Evolutionary conservation across 2,113 vertebrate species (phyloP).

Genomic region (Leiothrix lutea): DNA sequence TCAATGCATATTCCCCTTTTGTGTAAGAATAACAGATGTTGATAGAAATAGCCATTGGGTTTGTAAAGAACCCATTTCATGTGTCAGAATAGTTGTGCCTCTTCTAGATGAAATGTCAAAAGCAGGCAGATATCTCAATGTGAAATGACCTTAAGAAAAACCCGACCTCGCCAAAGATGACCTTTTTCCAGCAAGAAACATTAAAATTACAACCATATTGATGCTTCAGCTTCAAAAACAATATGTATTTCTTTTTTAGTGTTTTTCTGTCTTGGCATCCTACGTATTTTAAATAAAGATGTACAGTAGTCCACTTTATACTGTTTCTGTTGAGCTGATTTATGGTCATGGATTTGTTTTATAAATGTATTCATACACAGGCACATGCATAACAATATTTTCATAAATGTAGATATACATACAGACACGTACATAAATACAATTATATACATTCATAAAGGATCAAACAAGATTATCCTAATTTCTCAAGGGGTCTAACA

Average conservation of each 20-base stretch:
- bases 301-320: constrained; percentile 20
- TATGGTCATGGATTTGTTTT: constrained; percentile 39
- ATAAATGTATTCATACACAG: constrained; percentile 23
- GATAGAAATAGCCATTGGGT: constrained; percentile 76
- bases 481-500: constrained; percentile 59
- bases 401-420: constrained; percentile 43
- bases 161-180: constrained; percentile 72
- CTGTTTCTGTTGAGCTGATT: constrained; percentile 44
- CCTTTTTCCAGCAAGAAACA: constrained; percentile 74
- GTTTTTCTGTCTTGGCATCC: constrained; percentile 43
- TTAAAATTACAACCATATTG: constrained; percentile 75
- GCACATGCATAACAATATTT: constrained; percentile 52
- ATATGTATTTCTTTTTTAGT: constrained; percentile 51
- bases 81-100: constrained; percentile 76
- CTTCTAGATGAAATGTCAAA: constrained; percentile 73
- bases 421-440: constrained; percentile 28
- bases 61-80: constrained; percentile 74
- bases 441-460: constrained; percentile 27
- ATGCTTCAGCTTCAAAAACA: constrained; percentile 71
- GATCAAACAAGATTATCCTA: constrained; percentile 47
- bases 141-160: constrained; percentile 79
- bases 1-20: constrained; percentile 66
- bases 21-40: constrained; percentile 71
- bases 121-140: constrained; percentile 71
- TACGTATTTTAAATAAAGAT: constrained; percentile 69